A percentile compares a stretch with the other conserved stretches of the same genome.
These are phyloP conservation scores for Plebejus argus DNA, from an alignment of 2,888 invertebrate species.

Conservation along the genomic window DNA sequence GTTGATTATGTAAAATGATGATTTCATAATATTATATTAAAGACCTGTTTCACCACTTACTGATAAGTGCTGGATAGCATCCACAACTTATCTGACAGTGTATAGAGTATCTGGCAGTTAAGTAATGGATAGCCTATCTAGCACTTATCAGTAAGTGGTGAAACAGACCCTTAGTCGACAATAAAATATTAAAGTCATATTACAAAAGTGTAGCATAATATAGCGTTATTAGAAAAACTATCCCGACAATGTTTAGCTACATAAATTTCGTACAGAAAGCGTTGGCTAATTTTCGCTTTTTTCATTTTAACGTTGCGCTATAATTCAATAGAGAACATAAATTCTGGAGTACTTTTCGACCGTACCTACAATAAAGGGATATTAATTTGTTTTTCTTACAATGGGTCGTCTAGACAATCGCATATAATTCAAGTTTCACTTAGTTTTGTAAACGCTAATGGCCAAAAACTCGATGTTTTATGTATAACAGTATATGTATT, in stretches of 20 bases:
- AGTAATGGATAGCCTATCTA: too few species aligned
- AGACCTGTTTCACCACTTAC: too few species aligned
- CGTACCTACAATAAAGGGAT: conserved; percentile 66
- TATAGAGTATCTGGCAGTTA: too few species aligned
- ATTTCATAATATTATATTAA: too few species aligned
- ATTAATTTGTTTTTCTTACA: conserved; percentile 80
- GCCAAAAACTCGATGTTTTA: conserved; percentile 56
- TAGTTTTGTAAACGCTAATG: conserved; percentile 71
- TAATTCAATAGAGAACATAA: conserved; percentile 74
- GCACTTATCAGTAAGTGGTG: too few species aligned
- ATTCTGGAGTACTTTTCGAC: conserved; percentile 70
- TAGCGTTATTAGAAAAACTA: conserved; percentile 40
- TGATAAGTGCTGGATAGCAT: too few species aligned
- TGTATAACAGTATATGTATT: conserved; percentile 53
- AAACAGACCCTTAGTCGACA: too few species aligned
- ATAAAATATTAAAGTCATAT: too few species aligned
- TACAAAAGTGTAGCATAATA: neutral
- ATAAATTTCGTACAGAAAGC: conserved; percentile 47
- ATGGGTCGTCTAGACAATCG: conserved; percentile 77
- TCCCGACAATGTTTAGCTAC: conserved; percentile 42
- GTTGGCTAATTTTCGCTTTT: conserved; percentile 62
- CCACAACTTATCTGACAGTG: too few species aligned
- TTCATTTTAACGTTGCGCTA: conserved; percentile 56
- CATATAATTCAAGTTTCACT: conserved; percentile 78
- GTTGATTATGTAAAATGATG: neutral